Evolutionary conservation across 1,140 invertebrate genomes (phyloP).

Genomic region (Sipha flava): DNA sequence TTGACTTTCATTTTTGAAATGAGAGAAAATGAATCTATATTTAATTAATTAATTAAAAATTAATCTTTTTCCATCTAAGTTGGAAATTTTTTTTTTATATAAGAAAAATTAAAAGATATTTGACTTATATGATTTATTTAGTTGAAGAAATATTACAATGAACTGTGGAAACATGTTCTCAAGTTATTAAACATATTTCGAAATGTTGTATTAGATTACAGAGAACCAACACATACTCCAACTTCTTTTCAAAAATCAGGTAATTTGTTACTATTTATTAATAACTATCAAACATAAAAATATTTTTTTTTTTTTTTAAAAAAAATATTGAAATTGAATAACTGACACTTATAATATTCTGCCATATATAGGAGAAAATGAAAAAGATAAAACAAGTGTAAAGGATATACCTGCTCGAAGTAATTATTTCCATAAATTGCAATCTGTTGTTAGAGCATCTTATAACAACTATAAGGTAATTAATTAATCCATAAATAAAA

Average conservation of each 20-base stretch:
- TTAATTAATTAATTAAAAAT: too few species aligned
- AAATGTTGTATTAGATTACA: slow-evolving; percentile 18
- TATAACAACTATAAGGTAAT: slow-evolving; percentile 22
- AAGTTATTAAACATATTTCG: slow-evolving; percentile 14
- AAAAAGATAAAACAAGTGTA: slow-evolving; percentile 1
- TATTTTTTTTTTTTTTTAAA: background rate
- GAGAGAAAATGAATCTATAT: too few species aligned
- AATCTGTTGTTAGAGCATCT: slow-evolving; percentile 2
- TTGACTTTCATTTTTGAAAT: too few species aligned
- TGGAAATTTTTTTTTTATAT: too few species aligned
- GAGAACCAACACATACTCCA: slow-evolving; percentile 9
- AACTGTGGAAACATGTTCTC: slow-evolving; percentile 34
- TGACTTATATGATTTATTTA: slow-evolving; percentile 6
- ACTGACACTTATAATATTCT: background rate
- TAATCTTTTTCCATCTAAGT: too few species aligned
- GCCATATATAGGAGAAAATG: background rate
- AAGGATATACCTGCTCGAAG: background rate
- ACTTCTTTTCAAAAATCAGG: background rate
- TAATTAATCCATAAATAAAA: background rate
- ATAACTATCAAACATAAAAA: background rate
- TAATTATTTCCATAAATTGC: slow-evolving; percentile 21
- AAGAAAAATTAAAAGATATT: too few species aligned
- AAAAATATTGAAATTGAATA: background rate
- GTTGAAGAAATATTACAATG: slow-evolving; percentile 22
- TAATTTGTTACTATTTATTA: background rate